These are phyloP conservation scores for Scaptomyza pallida DNA, from an alignment of 1,140 invertebrate species.

Conservation along the genomic window DNA sequence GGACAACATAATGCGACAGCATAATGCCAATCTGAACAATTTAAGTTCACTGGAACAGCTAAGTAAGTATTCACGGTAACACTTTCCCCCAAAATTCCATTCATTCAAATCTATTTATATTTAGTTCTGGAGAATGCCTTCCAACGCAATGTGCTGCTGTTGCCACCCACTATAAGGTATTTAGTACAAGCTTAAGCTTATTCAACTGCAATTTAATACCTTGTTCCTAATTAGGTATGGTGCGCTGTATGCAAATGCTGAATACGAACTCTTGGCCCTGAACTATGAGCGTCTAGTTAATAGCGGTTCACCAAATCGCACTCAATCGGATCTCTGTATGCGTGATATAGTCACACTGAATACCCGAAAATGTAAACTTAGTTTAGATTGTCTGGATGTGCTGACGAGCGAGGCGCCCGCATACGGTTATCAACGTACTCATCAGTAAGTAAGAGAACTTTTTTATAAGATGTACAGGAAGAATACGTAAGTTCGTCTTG, in stretches of 20 bases:
- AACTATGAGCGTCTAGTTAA: constrained; percentile 54
- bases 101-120: neutral
- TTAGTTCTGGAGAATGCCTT: constrained; percentile 62
- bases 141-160: constrained; percentile 58
- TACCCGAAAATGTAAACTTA: constrained; percentile 38
- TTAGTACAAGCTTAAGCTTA: neutral
- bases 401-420: constrained; percentile 55
- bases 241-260: constrained; percentile 62
- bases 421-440: constrained; percentile 73
- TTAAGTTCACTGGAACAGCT: constrained; percentile 23
- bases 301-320: constrained; percentile 57
- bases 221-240: constrained; percentile 38
- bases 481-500: too few species aligned
- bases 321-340: constrained; percentile 61
- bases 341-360: constrained; percentile 49
- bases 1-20: constrained; percentile 36
- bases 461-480: too few species aligned
- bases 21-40: constrained; percentile 1
- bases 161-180: constrained; percentile 46
- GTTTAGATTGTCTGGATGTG: constrained; percentile 46
- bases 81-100: neutral
- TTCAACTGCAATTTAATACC: neutral
- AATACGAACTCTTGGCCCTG: constrained; percentile 60
- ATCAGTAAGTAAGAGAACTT: constrained; percentile 66
- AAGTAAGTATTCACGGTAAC: constrained; percentile 36